Base-by-base conservation (phyloP, 2,113 vertebrate species). In the Odocoileus hemionus region DNA sequence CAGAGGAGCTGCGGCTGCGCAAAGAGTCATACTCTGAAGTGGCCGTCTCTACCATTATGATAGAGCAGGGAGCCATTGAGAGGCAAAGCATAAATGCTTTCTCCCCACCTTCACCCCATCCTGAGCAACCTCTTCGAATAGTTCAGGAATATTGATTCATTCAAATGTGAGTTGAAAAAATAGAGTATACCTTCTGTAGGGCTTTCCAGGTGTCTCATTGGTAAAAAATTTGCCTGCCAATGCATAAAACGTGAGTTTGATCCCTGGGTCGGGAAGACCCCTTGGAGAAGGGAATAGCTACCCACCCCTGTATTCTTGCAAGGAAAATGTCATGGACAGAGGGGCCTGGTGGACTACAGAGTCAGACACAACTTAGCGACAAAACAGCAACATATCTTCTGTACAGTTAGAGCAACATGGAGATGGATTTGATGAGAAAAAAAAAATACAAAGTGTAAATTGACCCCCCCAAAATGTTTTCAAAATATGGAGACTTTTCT, bases 61-160 rank as follows among this genome's bases (percentile, higher is more conserved):
- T 0, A 60, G 1, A 84, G 0, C n/a, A 47, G 6, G 1, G 3
- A 55, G 2, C 0, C 39, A 50, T 0, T 28, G 25, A 52, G 5
- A 10, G 19, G 26, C 9, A 45, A 91, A 83, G 10, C 61, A 89
- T 54, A 60, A 94, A 92, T 67, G 7, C 7, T 39, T 86, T 50
- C 30, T 91, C 52, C 3, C 21, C 47, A 80, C 7, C 11, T 87
- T 6, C 5, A 21, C 3, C 2, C 4, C 5, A 87, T 70, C 9
- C 19, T 43, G 26, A 61, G 15, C 0, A 82, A 26, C 15, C 3
- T 5, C 17, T 85, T 90, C 2, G 50, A 89, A 33, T 30, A 70
- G 5, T 60, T 88, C 8, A 93, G 25, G 45, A 80, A 89, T 91
- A 88, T 36, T n/a, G 84, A 16, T 43, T 83, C 45, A 94, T n/a